phyloP scores from a whole-genome alignment of 2,113 vertebrate genomes.

The Mungos mungo region DNA sequence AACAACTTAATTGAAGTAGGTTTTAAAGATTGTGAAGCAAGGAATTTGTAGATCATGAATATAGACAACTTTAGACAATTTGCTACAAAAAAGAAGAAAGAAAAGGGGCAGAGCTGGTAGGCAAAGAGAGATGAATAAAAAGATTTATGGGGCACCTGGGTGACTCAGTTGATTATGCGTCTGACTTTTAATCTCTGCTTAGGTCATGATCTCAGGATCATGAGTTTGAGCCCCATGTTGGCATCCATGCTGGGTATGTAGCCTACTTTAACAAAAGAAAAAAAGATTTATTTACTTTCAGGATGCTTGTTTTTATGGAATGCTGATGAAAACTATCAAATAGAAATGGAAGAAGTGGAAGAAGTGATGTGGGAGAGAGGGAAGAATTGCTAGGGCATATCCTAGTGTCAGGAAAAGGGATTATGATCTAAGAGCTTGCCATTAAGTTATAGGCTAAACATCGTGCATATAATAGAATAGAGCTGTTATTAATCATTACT shows the following conservation, averaged over 20 bases:
- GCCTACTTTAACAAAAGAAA: too few species aligned
- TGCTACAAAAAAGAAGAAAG: not conserved
- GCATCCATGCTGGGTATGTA: too few species aligned
- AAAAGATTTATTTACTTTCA: slow-evolving; percentile 26
- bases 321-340: not conserved
- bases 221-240: too few species aligned
- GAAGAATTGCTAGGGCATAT: not conserved
- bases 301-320: slow-evolving; percentile 21
- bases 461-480: not conserved
- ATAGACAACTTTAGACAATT: not conserved
- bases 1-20: not conserved
- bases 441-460: not conserved
- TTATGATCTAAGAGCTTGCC: not conserved
- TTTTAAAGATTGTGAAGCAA: slow-evolving; percentile 40
- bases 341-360: not conserved
- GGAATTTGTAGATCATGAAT: not conserved
- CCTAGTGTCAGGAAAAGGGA: not conserved
- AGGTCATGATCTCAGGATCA: too few species aligned
- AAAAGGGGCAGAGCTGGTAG: not conserved
- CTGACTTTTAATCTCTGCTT: too few species aligned
- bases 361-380: not conserved
- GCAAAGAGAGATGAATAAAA: not conserved
- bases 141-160: not conserved
- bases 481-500: not conserved
- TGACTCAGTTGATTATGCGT: too few species aligned